A percentile compares a stretch with the other conserved stretches of the same genome.
Conservation (phyloP, 2,888 invertebrate genomes). For the Eucriotettix oculatus region DNA sequence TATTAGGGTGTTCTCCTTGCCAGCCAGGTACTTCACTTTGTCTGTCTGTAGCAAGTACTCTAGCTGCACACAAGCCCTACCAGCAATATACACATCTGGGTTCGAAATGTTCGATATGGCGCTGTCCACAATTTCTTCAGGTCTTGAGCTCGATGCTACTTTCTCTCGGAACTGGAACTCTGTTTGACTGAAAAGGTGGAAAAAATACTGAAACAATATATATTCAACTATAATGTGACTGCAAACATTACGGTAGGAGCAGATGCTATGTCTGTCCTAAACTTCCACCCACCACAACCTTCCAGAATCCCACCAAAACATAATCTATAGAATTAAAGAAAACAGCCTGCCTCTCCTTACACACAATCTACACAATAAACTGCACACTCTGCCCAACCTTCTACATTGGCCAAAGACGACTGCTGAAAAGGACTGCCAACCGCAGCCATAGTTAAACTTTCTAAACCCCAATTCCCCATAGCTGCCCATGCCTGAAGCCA, state of each 20-base stretch:
- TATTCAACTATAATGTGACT: not conserved
- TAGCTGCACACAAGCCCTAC: constrained; percentile 50
- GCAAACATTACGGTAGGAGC: not conserved
- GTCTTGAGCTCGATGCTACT: not conserved
- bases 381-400: too few species aligned
- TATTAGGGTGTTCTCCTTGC: constrained; percentile 50
- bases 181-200: not conserved
- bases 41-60: constrained; percentile 44
- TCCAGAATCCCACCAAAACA: too few species aligned
- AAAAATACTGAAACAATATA: not conserved
- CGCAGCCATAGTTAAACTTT: too few species aligned
- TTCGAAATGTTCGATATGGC: constrained; percentile 45
- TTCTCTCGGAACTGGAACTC: not conserved
- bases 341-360: too few species aligned
- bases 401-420: too few species aligned
- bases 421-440: too few species aligned
- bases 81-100: constrained; percentile 40
- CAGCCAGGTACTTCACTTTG: constrained; percentile 30
- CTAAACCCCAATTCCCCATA: too few species aligned
- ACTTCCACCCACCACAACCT: too few species aligned
- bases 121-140: constrained; percentile 24
- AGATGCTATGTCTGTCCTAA: too few species aligned
- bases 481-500: too few species aligned
- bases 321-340: too few species aligned
- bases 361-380: too few species aligned